A percentile compares a stretch with the other conserved stretches of the same genome.
Evolutionary conservation across 1,140 invertebrate species (phyloP).

Genomic region (Melipona quadrifasciata): DNA sequence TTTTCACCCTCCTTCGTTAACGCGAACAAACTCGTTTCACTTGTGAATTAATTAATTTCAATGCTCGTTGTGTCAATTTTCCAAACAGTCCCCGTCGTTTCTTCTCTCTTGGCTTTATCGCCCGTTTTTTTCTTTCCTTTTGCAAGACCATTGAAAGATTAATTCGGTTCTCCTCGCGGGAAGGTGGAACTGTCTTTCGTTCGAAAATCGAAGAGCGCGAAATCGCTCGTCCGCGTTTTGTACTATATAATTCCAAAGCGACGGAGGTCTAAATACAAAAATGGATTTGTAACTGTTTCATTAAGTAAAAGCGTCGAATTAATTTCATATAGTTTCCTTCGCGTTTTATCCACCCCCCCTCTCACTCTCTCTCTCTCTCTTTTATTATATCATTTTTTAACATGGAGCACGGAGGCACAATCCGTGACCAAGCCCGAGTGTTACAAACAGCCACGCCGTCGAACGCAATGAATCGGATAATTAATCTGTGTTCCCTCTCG

Average conservation of each 20-base stretch:
- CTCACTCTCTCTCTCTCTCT: too few relatives aligned
- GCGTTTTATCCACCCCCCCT: too few relatives aligned
- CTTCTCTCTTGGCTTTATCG: background rate
- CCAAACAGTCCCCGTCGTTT: background rate
- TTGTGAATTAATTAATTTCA: slow-evolving; percentile 56
- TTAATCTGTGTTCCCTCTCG: slow-evolving; percentile 60
- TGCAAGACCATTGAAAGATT: background rate
- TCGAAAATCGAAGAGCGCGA: too few relatives aligned
- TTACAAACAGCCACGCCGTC: slow-evolving; percentile 63
- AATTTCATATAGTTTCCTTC: background rate
- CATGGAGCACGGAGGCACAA: background rate
- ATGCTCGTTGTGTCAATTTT: background rate
- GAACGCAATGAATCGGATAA: slow-evolving; percentile 66
- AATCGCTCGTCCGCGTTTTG: too few relatives aligned
- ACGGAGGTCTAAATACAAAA: background rate
- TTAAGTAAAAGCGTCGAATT: background rate
- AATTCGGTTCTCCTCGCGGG: background rate
- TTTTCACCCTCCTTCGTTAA: background rate
- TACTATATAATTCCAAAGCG: background rate
- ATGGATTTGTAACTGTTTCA: background rate
- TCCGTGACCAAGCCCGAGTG: slow-evolving; percentile 43
- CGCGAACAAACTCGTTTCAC: slow-evolving; percentile 42
- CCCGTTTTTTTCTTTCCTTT: background rate
- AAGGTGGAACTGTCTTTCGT: too few relatives aligned
- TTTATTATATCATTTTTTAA: background rate